Evolutionary conservation across 2,797 vertebrate species (phyloP), one percentile per base, ranked within the genome.

Genomic region (Sebastolobus altivelis): DNA sequence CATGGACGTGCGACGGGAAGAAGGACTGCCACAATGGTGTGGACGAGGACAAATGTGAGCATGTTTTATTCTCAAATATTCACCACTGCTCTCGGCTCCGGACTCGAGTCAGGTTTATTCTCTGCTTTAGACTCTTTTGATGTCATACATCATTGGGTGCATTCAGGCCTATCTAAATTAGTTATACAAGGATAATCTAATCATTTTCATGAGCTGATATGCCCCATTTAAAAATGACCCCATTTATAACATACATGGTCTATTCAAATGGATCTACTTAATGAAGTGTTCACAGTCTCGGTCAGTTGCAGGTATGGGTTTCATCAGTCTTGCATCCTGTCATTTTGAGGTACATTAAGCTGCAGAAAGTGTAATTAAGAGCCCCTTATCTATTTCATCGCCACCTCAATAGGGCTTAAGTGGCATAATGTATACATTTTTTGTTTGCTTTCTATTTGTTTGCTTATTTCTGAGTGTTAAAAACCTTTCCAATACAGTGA

Each of bases 1-100:
- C 90, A 37, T 99, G 98, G 98, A 96, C 0, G 70, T 99, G 98
- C 8, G 98, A 99, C 0, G 93, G 96, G 27, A 89, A 90, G 58
- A 70, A 29, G 0, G 98, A 99, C 92, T 99, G 98, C 74, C 58
- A 18, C 7, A 97, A 98, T 0, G 84, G 93, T 60, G 95, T 94
- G 0, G 98, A 99, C 0, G 98, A 99, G 86, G 70, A 90, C 55
- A 91, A 88, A 79, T 99, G 98, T 98, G 91, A 96, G 88, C 18
- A 18, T 29, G 63, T 11, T 58, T 38, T 56, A 1, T 43, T 49
- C 11, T 25, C 3, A 37, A 9, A 37, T 38, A 46, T 22, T 60
- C 8, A 27, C 2, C 12, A 22, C 6, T 25, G 5, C 22, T 40
- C 1, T 25, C 25, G 0, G 27, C 22, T 9, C n/a, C 2, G 33